Percentiles rank a stretch among this genome's conserved stretches.
Conservation (phyloP, 2,113 vertebrate species). For the Antechinus stuartii region DNA sequence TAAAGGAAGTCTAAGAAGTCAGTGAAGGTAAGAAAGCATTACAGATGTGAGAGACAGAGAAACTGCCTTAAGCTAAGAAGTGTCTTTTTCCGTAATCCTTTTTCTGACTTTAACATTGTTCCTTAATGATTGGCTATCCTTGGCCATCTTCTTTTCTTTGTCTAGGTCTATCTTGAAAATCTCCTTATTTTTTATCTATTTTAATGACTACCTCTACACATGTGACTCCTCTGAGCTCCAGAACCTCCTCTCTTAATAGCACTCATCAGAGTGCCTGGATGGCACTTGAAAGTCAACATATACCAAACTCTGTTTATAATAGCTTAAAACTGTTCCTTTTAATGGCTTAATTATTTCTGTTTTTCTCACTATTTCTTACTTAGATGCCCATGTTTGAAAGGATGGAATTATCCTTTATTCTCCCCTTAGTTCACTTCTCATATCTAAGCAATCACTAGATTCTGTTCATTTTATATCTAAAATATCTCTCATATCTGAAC, state of each 20-base stretch:
- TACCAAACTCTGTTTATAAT: not conserved
- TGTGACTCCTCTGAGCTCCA: not conserved
- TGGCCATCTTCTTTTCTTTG: not conserved
- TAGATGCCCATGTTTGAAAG: not conserved
- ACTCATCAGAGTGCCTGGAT: not conserved
- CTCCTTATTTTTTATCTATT: not conserved
- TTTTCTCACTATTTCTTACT: not conserved
- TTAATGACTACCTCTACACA: not conserved
- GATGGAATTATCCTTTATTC: not conserved
- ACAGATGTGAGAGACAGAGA: not conserved
- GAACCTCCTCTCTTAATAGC: not conserved
- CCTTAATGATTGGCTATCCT: not conserved
- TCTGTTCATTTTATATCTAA: not conserved
- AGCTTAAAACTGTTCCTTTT: not conserved
- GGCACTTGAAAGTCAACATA: not conserved
- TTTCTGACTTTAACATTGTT: not conserved
- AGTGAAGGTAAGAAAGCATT: not conserved
- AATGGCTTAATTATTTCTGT: not conserved
- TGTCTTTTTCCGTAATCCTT: not conserved
- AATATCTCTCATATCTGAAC: not conserved
- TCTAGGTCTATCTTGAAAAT: not conserved
- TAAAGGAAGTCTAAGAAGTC: not conserved
- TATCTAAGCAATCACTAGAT: not conserved
- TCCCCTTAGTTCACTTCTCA: not conserved
- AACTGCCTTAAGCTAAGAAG: not conserved